Base-by-base conservation (phyloP, 2,888 invertebrate genomes). In the Alitta virens region DNA sequence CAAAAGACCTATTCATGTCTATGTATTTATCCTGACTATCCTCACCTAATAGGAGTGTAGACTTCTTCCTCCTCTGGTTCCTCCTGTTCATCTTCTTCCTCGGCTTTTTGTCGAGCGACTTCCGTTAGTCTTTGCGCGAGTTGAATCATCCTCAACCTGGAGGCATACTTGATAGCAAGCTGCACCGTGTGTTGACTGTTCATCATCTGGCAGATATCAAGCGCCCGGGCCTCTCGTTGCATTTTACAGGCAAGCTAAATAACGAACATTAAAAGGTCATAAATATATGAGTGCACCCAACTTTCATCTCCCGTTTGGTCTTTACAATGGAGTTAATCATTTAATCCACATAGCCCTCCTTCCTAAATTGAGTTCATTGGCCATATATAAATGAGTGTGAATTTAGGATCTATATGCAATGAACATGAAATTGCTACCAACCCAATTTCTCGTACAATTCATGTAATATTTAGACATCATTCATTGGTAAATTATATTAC, bases 131-230 rank as follows among this genome's bases (percentile, higher is more conserved):
- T 90, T 71, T 92, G 91, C 0, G 91, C 90, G 51, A 96, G 84
- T 73, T 90, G 88, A 71, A 88, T 87, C 71, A 89, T 88, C 25
- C 91, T 89, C 14, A 90, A 84, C 69, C 91, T 88, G 0, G 88
- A 87, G 0, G 94, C 92, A 82, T 94, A 96, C 78, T 91, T 92
- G n/a, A 91, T 89, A 0, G 93, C 94, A 42, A 94, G 83, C 66
- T 90, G 90, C 42, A 94, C 82, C 0, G 93, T 84, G 51, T 90
- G 88, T 1, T 89, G 87, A 73, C 90, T 90, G 24, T 88, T 88
- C 74, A 95, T 86, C 71, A 93, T 85, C 75, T 91, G 89, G 80
- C 93, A 90, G 21, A 95, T 84, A 81, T 96, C 95, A 54, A 92
- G 83, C 0, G 94, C 95, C 46, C 95, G 86, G 73, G 88, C 89